Evolutionary conservation across 2,888 invertebrate species (phyloP).

Genomic region (Polydrusus cervinus): DNA sequence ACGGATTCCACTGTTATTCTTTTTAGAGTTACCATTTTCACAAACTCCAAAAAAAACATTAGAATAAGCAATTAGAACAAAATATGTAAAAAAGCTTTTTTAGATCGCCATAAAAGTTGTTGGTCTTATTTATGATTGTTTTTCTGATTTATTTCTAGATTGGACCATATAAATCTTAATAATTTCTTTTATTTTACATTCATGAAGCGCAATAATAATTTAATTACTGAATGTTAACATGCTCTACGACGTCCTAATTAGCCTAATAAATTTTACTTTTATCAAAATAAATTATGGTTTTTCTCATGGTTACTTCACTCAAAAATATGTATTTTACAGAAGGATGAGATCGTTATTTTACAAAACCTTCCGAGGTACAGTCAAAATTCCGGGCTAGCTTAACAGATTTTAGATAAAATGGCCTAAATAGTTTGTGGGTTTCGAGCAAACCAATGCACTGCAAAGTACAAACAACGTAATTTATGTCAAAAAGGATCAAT

Average conservation of each 20-base stretch:
- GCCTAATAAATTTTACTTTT: constrained; percentile 9
- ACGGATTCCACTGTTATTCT: no score
- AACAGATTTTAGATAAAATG: no score
- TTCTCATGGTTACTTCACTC: constrained; percentile 12
- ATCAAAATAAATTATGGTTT: constrained; percentile 13
- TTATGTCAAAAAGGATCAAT: no score
- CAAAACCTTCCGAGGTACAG: neutral
- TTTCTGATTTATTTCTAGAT: neutral
- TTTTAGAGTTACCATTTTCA: no score
- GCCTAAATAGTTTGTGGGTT: no score
- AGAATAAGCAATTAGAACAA: no score
- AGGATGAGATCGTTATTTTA: neutral
- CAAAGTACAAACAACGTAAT: no score
- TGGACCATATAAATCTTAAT: constrained; percentile 1
- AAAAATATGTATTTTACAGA: neutral
- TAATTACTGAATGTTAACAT: constrained; percentile 11
- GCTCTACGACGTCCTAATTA: constrained; percentile 7
- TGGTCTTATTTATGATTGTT: neutral
- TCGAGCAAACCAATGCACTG: no score
- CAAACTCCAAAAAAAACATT: no score
- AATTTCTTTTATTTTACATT: neutral
- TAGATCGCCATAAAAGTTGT: neutral
- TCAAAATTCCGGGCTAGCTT: no score
- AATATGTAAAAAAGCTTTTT: neutral
- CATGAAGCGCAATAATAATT: neutral